Evolutionary conservation across 2,797 vertebrate genomes (phyloP).

Genomic region (Allobates femoralis): DNA sequence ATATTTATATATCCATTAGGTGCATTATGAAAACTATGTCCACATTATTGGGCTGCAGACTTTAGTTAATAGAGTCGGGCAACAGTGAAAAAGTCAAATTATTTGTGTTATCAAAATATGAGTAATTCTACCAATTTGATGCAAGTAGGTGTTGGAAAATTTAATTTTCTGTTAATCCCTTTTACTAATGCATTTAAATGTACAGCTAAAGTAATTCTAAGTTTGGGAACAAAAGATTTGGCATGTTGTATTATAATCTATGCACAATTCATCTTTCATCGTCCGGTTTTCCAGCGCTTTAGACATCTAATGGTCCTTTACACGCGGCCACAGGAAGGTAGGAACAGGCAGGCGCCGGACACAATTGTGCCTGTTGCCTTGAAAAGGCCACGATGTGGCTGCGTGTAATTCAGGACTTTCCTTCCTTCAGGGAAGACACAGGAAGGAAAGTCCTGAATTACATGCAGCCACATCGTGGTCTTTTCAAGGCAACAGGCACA

Average conservation of each 20-base stretch:
- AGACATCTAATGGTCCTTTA: too few relatives aligned
- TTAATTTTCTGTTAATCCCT: neutral
- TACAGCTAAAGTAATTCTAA: neutral
- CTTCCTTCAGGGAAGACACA: too few relatives aligned
- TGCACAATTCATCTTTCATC: neutral
- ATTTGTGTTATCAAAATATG: neutral
- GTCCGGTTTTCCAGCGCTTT: too few relatives aligned
- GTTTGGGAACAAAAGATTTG: neutral
- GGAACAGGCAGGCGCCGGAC: too few relatives aligned
- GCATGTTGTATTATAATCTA: neutral
- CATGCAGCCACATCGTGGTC: too few relatives aligned
- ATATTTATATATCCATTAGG: slow-evolving; percentile 1
- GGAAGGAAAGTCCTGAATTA: too few relatives aligned
- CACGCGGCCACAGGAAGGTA: too few relatives aligned
- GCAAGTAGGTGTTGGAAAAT: neutral
- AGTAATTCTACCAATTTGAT: neutral
- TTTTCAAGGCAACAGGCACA: too few relatives aligned
- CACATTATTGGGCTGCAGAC: neutral
- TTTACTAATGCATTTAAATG: neutral
- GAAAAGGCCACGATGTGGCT: too few relatives aligned
- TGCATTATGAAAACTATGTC: neutral
- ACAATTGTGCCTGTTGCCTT: too few relatives aligned
- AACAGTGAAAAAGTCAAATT: neutral
- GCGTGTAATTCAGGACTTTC: too few relatives aligned
- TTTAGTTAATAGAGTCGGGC: neutral